Evolutionary conservation across 2,888 invertebrate species (phyloP), one percentile per base, ranked within the genome.

Genomic region (Pomacea canaliculata): DNA sequence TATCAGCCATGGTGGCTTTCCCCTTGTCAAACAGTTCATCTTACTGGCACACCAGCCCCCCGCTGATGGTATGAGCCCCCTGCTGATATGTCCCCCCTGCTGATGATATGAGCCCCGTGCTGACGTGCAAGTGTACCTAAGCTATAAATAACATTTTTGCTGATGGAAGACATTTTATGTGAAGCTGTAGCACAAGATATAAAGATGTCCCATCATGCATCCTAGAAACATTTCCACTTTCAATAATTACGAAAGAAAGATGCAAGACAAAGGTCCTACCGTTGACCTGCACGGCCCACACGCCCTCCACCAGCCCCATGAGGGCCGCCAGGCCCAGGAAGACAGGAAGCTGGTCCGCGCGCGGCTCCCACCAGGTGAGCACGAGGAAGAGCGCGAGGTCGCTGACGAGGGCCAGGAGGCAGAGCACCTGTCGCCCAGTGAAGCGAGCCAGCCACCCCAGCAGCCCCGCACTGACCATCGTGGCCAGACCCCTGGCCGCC

Each of bases 211-310:
- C 37, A 37, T 5, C 37, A 37, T 5, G 37, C 37, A 37, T n/a
- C 5, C 37, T 37, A 37, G 37, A 37, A 37, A 5, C 37, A 1
- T 1, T 0, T 5, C 37, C 37, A 37, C 37, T 56, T 4, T 56
- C 51, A 56, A 56, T 13, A 56, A 16, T 16, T 56, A 16, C 16
- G 8, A 56, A 56, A 56, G 8, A 8, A 65, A 12, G 23, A 19
- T 19, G 18, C 10, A 7, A 12, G 19, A n/a, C 2, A 63, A 19
- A n/a, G 9, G 51, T 10, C 81, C 71, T 67, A 84, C 83, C 81
- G 66, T 84, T 84, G 12, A 82, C 82, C 68, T 85, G 84, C 62
- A 82, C 83, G 63, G 83, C 83, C 83, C 83, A 85, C n/a, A 85
- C 82, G 2, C 85, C 85, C 68, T 85, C 85, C 13, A 80, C 74